A percentile compares a stretch with the other conserved stretches of the same genome.
Conservation (phyloP, 2,888 invertebrate species). For the Troilus luridus region DNA sequence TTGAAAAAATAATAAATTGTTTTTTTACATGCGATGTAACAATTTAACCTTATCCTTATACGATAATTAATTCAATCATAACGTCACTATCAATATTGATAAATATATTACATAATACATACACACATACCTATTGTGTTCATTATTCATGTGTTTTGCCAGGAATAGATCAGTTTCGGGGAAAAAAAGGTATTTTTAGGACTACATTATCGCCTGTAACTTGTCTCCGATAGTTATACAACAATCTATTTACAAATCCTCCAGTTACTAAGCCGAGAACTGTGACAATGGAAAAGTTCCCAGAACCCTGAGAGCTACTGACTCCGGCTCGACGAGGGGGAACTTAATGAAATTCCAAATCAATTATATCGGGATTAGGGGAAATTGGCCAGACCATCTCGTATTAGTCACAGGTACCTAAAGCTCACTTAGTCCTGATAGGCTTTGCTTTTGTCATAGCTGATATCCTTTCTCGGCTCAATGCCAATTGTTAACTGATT, state of each 20-base stretch:
- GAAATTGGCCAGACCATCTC: neutral
- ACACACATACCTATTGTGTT: too few relatives aligned
- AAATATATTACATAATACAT: too few relatives aligned
- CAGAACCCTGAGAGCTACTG: neutral
- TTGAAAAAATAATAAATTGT: too few relatives aligned
- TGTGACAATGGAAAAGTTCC: neutral
- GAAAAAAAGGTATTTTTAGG: too few relatives aligned
- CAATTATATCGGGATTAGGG: slow-evolving; percentile 13
- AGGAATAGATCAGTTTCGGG: too few relatives aligned
- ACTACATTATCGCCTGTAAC: too few relatives aligned
- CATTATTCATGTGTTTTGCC: too few relatives aligned
- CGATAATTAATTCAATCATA: too few relatives aligned
- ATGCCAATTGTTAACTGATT: neutral
- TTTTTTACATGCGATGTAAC: too few relatives aligned
- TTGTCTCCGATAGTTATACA: neutral
- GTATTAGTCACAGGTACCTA: slow-evolving; percentile 9
- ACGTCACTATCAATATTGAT: too few relatives aligned
- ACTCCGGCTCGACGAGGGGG: neutral
- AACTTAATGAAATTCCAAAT: neutral
- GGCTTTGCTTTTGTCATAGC: neutral
- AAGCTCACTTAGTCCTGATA: neutral
- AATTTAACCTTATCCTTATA: too few relatives aligned
- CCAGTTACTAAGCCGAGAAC: neutral
- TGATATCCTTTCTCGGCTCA: neutral
- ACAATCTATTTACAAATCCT: neutral